Evolutionary conservation across 2,888 invertebrate genomes (phyloP).

Genomic region (Eugnorisma glareosa): DNA sequence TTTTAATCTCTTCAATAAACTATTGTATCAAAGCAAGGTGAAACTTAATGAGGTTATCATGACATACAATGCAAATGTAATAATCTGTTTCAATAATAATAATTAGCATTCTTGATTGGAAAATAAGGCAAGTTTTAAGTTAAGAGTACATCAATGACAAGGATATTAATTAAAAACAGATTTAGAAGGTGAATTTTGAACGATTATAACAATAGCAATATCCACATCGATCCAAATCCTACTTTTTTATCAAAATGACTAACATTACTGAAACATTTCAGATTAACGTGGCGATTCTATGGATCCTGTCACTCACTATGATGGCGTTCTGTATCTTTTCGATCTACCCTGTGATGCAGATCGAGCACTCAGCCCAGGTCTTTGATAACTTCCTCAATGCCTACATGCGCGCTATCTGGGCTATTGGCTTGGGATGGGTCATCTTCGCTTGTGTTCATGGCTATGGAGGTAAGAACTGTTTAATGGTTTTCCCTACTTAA

Average conservation of each 20-base stretch:
- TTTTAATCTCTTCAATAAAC: neutral
- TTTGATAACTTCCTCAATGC: conserved; percentile 80
- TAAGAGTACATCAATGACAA: neutral
- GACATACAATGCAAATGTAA: neutral
- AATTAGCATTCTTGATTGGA: neutral
- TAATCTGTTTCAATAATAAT: neutral
- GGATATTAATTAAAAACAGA: neutral
- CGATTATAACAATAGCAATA: neutral
- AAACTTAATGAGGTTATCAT: conserved; percentile 13
- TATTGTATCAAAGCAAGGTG: neutral
- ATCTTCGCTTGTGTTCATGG: conserved; percentile 86
- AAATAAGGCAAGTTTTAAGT: neutral
- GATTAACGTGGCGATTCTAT: conserved; percentile 71
- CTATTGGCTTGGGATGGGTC: conserved; percentile 82
- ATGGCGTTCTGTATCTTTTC: conserved; percentile 78
- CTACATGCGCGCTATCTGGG: conserved; percentile 84
- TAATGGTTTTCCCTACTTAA: neutral
- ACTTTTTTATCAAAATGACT: neutral
- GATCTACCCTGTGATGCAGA: conserved; percentile 78
- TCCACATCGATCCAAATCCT: neutral
- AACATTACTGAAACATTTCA: conserved; percentile 57
- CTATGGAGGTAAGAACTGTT: conserved; percentile 82
- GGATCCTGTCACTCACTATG: conserved; percentile 72
- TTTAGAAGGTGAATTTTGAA: neutral
- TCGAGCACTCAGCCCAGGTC: conserved; percentile 67